These are phyloP conservation scores for Flabesymbios commensalis DNA, from an alignment of 2,888 invertebrate genomes.

Conservation along the genomic window DNA sequence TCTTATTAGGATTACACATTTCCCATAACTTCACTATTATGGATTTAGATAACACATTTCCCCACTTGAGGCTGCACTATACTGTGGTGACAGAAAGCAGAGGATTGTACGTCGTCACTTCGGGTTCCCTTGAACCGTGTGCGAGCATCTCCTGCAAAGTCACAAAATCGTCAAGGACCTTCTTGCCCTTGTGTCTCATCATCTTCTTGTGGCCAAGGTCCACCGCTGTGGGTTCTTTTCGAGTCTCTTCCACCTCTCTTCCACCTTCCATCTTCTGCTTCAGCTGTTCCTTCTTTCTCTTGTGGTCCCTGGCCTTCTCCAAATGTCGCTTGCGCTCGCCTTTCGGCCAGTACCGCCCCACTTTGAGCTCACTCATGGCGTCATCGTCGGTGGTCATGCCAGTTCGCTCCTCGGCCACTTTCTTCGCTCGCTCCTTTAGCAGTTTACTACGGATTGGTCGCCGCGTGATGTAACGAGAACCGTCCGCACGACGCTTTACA, in stretches of 20 bases:
- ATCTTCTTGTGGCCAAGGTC: slow-evolving; percentile 66
- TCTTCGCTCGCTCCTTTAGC: slow-evolving; percentile 71
- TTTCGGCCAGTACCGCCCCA: slow-evolving; percentile 76
- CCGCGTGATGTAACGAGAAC: slow-evolving; percentile 75
- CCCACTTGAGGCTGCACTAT: too few species aligned
- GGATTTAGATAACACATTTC: too few species aligned
- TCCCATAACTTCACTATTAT: too few species aligned
- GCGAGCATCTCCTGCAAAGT: slow-evolving; percentile 67
- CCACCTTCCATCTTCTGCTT: slow-evolving; percentile 51
- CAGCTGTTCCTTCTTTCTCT: slow-evolving; percentile 60
- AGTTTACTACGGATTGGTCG: slow-evolving; percentile 72
- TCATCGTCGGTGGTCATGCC: slow-evolving; percentile 78
- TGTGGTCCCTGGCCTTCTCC: slow-evolving; percentile 72
- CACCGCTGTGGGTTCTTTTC: slow-evolving; percentile 57
- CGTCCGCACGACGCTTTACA: slow-evolving; percentile 77
- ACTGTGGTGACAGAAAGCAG: slow-evolving; percentile 63
- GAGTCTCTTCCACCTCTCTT: slow-evolving; percentile 50
- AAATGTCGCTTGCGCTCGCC: slow-evolving; percentile 77
- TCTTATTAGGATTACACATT: too few species aligned
- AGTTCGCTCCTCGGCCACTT: slow-evolving; percentile 71
- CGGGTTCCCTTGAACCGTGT: background rate
- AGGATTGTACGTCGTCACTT: slow-evolving; percentile 58
- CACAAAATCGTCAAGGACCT: slow-evolving; percentile 66
- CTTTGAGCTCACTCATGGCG: slow-evolving; percentile 76
- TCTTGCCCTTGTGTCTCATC: slow-evolving; percentile 66